Evolutionary conservation across 2,888 invertebrate species (phyloP).

Genomic region (Microchrysa polita): DNA sequence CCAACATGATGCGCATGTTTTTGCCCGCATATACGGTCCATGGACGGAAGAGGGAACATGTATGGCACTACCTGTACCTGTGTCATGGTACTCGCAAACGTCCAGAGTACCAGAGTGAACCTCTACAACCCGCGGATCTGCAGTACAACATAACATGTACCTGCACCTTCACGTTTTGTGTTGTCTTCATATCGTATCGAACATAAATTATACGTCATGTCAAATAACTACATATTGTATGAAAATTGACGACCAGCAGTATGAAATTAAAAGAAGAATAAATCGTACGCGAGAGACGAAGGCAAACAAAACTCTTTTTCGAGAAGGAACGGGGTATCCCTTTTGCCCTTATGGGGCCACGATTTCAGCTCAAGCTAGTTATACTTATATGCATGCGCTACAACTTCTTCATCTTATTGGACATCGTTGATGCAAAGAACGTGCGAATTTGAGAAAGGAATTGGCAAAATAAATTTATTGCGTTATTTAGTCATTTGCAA

Average conservation of each 20-base stretch:
- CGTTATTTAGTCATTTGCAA: constrained; percentile 48
- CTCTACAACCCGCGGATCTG: constrained; percentile 5
- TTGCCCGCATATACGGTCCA: constrained; percentile 37
- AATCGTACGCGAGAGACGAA: not conserved
- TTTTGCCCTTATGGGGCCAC: constrained; percentile 17
- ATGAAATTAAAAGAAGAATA: constrained; percentile 27
- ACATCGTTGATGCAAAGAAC: constrained; percentile 14
- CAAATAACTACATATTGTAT: constrained; percentile 50
- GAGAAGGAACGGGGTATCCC: constrained; percentile 20
- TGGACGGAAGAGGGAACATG: constrained; percentile 19
- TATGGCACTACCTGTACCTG: constrained; percentile 24
- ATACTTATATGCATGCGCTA: not conserved
- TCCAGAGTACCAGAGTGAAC: too few species aligned
- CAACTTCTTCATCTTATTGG: constrained; percentile 25
- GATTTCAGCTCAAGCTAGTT: not conserved
- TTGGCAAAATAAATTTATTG: constrained; percentile 48
- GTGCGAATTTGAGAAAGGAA: constrained; percentile 49
- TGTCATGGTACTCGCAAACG: not conserved
- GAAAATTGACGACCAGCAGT: constrained; percentile 48
- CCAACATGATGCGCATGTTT: constrained; percentile 26
- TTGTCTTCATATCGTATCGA: constrained; percentile 40
- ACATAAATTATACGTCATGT: constrained; percentile 51
- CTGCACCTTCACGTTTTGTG: constrained; percentile 35
- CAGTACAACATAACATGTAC: constrained; percentile 1
- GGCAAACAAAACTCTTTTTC: constrained; percentile 32